Evolutionary conservation across 1,140 invertebrate genomes (phyloP), one percentile per base, ranked within the genome.

Genomic region (Idris sp.): DNA sequence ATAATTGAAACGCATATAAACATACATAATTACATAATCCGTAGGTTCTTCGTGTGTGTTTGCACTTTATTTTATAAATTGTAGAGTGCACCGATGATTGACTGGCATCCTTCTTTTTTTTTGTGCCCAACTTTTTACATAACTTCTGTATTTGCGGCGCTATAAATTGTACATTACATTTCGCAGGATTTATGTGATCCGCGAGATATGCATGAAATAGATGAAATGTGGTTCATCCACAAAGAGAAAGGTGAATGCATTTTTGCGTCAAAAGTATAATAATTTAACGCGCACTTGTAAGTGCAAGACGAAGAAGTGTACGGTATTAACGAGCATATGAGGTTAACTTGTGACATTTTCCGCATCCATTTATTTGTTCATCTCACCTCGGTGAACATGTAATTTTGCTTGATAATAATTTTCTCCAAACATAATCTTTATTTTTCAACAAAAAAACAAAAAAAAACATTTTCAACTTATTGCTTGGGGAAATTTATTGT

Each of bases 301-400:
- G 64, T 59, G 64, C 19, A 51, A 59, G 64, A 68, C 51, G 53
- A 68, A 49, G 35, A 68, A 49, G 35, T 56, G 26, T 18, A 28
- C 62, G 15, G 19, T 48, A 56, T 56, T 56, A 67, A 67, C 49
- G 33, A 56, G 49, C 19, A 43, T 58, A 22, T 36, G 62, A 67
- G 51, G 51, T 67, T 67, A 67, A 67, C 62, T 38, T 49, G 62
- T 67, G 62, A 67, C 51, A 67, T 67, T 67, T 67, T 67, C 62
- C 51, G 62, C 51, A 18, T 41, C 26, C 62, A 56, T 58, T 67
- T 58, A 67, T 67, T 56, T 41, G 31, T 56, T 56, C 33, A 4
- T 40, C 31, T 14, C 19, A 22, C 31, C 10, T 3, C 6, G 13
- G n/a, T n/a, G 14, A 67, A 46, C 28, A 16, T 53, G 59, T 44